These are phyloP conservation scores for Ranitomeya imitator DNA, from an alignment of 2,113 vertebrate genomes.

Conservation along the genomic window DNA sequence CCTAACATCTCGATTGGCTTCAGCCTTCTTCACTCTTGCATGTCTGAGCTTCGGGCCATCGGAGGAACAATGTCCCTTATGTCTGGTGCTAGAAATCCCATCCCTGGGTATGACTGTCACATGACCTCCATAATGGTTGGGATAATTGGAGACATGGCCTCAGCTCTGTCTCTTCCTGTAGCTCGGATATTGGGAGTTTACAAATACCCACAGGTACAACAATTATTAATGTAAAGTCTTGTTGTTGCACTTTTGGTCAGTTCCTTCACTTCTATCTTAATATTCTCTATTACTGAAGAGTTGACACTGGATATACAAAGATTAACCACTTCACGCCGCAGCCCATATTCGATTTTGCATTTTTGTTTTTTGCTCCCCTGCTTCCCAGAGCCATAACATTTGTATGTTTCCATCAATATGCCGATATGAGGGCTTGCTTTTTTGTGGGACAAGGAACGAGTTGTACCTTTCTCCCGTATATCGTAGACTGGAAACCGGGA, in stretches of 20 bases:
- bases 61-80: conserved; percentile 25
- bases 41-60: conserved; percentile 38
- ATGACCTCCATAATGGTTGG: not conserved
- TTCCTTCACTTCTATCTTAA: not conserved
- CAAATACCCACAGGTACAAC: conserved; percentile 32
- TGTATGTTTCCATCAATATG: too few species aligned
- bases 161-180: conserved; percentile 26
- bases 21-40: conserved; percentile 29
- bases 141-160: conserved; percentile 32
- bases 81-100: not conserved
- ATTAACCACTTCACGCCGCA: too few species aligned
- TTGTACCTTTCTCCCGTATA: too few species aligned
- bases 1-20: conserved; percentile 40
- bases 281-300: not conserved
- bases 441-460: too few species aligned
- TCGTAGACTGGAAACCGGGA: too few species aligned
- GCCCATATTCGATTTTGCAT: too few species aligned
- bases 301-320: too few species aligned
- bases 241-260: not conserved
- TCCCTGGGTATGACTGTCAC: conserved; percentile 26
- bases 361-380: too few species aligned
- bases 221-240: not conserved
- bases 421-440: too few species aligned
- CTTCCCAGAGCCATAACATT: too few species aligned
- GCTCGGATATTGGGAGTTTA: conserved; percentile 27